Evolutionary conservation across 2,888 invertebrate species (phyloP), one percentile per base, ranked within the genome.

Genomic region (Odontothrips loti): DNA sequence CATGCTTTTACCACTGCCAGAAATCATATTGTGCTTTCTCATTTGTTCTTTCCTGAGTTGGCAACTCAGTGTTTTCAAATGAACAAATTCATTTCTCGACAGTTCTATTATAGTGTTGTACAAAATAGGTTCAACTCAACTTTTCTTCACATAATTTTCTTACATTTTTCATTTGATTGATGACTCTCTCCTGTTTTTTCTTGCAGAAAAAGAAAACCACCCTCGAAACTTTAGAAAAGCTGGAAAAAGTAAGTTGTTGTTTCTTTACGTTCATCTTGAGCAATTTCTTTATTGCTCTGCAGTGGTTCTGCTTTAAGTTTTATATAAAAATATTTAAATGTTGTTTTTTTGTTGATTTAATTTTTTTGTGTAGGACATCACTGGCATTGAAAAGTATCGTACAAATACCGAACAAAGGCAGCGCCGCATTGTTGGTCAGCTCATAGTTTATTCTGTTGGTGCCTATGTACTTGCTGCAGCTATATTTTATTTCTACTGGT

Each of bases 381-480:
- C 92, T 85, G 89, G 91, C 58, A 94, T 97, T 82, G 95, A 97
- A 86, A 91, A 92, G 86, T 95, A 94, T 89, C 92, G 94, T 27
- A 90, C 92, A 80, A 92, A 91, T 85, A 96, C 96, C 34, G 94
- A 96, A 86, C 92, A 93, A 86, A 91, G 91, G 79, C 95, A 95
- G 87, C 95, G 94, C 86, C 92, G 93, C 80, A 92, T 96, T 83
- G 93, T 96, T 80, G 94, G 94, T 78, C 92, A 93, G 85, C 91
- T 97, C 81, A 90, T 93, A 51, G 87, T 93, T 58, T 89, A 88
- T 84, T 89, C 90, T 17, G 86, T 89, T n/a, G 83, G 89, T 11
- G 80, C 88, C 15, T 90, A 90, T 85, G 78, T 84, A 6, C 23
- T 84, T 17, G 80, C 81, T 3, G 82, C 83, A 10, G 79, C 81